Conservation (phyloP, 2,113 vertebrate species). For the Regulus satrapa region DNA sequence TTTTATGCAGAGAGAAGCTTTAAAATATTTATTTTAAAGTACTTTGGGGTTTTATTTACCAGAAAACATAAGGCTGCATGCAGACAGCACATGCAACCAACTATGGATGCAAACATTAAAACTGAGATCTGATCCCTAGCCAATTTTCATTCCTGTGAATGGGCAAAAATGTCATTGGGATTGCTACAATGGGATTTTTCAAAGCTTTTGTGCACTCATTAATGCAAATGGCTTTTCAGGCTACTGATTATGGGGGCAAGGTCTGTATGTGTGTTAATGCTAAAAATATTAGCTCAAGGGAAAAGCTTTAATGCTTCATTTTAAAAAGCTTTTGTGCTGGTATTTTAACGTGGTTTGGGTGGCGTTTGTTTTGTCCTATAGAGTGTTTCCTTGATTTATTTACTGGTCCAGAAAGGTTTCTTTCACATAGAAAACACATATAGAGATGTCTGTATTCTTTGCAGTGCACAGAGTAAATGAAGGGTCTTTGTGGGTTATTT, state of each 20-base stretch:
- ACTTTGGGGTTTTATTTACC: background rate
- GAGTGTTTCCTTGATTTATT: background rate
- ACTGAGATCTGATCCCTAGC: background rate
- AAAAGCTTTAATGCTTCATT: background rate
- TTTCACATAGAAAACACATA: too few species aligned
- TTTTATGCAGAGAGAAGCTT: background rate
- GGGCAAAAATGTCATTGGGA: background rate
- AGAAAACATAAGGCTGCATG: background rate
- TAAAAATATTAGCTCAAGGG: background rate
- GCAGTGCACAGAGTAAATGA: background rate
- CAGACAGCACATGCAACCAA: background rate
- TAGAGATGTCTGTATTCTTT: background rate
- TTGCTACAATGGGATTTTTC: background rate
- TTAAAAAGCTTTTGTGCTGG: background rate
- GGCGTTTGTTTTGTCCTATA: background rate
- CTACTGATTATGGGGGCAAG: background rate
- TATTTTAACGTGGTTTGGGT: background rate
- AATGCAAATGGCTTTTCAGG: background rate
- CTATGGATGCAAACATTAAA: background rate
- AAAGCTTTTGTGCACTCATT: background rate
- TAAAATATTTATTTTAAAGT: background rate
- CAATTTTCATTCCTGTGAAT: background rate
- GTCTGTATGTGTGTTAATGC: background rate
- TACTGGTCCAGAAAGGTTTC: background rate
- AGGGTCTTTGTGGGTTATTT: background rate